A percentile compares a stretch with the other conserved stretches of the same genome.
Conservation (phyloP, 2,797 vertebrate genomes). For the Schizopygopsis malacanthus region DNA sequence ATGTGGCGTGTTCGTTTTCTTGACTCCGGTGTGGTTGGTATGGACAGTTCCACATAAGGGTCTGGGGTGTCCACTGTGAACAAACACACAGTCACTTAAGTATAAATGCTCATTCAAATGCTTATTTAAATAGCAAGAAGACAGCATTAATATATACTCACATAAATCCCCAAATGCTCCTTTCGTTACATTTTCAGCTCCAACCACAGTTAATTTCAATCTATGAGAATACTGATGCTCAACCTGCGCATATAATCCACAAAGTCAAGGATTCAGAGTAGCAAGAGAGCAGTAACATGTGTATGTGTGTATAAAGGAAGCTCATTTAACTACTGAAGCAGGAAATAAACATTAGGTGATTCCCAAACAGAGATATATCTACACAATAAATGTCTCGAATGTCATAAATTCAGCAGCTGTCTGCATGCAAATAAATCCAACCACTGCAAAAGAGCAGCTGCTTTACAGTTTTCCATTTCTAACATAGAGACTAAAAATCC, state of each 20-base stretch:
- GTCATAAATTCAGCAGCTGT: background rate
- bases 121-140: background rate
- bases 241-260: slow-evolving; percentile 80
- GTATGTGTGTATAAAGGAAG: slow-evolving; percentile 10
- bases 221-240: slow-evolving; percentile 96
- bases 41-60: slow-evolving; percentile 95
- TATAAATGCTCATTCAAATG: background rate
- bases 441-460: background rate
- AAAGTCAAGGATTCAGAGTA: slow-evolving; percentile 3
- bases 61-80: slow-evolving; percentile 94
- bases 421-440: slow-evolving; percentile 12
- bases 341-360: slow-evolving; percentile 32
- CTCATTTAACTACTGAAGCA: slow-evolving; percentile 16
- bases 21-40: slow-evolving; percentile 91
- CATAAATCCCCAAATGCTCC: slow-evolving; percentile 93
- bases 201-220: slow-evolving; percentile 87
- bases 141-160: slow-evolving; percentile 77
- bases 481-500: background rate
- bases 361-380: slow-evolving; percentile 7
- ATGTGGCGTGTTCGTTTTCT: slow-evolving; percentile 93
- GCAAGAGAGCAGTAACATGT: background rate
- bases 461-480: background rate
- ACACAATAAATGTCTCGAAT: background rate
- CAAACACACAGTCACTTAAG: slow-evolving; percentile 38
- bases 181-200: slow-evolving; percentile 95